Conservation (phyloP, 2,888 invertebrate species). For the Drosophila planitibia region DNA sequence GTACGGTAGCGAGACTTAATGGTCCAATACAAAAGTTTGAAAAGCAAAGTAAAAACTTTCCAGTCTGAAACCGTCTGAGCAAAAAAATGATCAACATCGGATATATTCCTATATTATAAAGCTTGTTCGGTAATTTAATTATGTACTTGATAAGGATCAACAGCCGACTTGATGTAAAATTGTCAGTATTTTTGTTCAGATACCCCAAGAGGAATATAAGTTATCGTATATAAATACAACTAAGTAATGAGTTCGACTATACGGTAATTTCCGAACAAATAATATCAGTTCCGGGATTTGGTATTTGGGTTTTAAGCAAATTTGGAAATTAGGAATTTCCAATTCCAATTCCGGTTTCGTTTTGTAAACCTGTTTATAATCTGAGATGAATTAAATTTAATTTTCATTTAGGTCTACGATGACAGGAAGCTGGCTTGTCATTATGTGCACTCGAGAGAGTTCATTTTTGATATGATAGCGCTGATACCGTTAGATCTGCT, state of each 20-base stretch:
- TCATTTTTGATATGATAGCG: constrained; percentile 93
- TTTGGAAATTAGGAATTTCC: not conserved
- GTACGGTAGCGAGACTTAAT: not conserved
- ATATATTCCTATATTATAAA: not conserved
- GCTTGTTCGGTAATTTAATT: not conserved
- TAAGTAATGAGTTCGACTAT: not conserved
- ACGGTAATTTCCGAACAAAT: not conserved
- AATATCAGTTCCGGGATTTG: not conserved
- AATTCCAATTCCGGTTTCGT: not conserved
- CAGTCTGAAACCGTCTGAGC: too few relatives aligned
- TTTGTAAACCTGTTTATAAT: not conserved
- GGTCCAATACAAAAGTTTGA: not conserved
- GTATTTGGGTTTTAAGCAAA: not conserved
- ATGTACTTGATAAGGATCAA: not conserved
- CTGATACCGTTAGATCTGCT: constrained; percentile 94
- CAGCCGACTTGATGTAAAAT: not conserved
- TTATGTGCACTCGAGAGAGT: constrained; percentile 93
- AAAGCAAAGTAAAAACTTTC: not conserved
- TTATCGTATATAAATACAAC: not conserved
- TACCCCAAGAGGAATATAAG: not conserved
- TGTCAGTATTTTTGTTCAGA: not conserved
- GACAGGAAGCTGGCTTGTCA: constrained; percentile 95
- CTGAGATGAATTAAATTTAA: not conserved
- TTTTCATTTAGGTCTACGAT: constrained; percentile 90
- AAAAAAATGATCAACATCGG: not conserved